phyloP scores from a whole-genome alignment of 2,113 vertebrate genomes.

The Prietella phreatophila region DNA sequence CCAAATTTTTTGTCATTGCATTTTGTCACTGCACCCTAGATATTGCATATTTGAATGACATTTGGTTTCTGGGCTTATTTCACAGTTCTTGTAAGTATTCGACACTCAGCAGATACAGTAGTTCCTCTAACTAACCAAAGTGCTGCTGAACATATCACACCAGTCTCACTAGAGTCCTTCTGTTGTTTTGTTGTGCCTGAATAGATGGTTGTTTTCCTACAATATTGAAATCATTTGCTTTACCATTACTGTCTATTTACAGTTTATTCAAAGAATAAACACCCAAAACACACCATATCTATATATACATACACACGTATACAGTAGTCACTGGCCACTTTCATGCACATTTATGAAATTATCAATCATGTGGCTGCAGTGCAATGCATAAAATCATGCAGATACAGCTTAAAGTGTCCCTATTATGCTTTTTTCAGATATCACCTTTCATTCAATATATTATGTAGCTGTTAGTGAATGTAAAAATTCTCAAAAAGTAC shows the following conservation, averaged over 20 bases:
- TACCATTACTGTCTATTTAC: neutral
- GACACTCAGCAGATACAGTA: neutral
- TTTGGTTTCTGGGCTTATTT: neutral
- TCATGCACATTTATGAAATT: neutral
- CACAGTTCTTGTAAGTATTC: neutral
- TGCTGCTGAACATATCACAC: conserved; percentile 2
- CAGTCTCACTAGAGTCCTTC: neutral
- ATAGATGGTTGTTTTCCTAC: neutral
- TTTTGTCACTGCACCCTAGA: neutral
- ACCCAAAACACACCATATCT: neutral
- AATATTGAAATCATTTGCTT: neutral
- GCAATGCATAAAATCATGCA: neutral
- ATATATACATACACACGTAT: neutral
- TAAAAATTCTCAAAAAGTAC: no score
- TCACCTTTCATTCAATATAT: no score
- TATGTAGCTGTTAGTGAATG: no score
- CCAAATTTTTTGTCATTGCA: neutral
- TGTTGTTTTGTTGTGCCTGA: neutral
- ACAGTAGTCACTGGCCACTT: neutral
- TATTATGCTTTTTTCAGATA: no score
- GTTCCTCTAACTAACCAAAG: neutral
- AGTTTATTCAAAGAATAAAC: neutral
- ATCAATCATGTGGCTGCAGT: neutral
- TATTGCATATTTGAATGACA: neutral
- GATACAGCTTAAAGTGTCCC: neutral